These are phyloP conservation scores for Rana temporaria DNA, from an alignment of 2,113 vertebrate species.

Conservation along the genomic window DNA sequence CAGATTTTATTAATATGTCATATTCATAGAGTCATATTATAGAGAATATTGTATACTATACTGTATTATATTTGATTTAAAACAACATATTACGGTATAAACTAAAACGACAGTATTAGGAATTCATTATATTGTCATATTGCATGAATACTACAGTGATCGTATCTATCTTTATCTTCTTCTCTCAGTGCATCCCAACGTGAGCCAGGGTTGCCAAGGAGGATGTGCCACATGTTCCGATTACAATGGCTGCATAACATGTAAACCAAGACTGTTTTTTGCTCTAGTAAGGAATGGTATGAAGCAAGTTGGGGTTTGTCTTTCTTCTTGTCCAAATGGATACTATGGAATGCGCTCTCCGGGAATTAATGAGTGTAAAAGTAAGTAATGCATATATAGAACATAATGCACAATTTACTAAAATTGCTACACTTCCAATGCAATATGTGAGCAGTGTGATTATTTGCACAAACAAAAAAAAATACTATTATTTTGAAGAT, in stretches of 20 bases:
- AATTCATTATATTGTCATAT: too few species aligned
- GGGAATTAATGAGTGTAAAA: conserved; percentile 96
- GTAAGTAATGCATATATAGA: conserved; percentile 76
- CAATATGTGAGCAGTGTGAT: too few species aligned
- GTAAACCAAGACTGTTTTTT: conserved; percentile 96
- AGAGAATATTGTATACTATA: too few species aligned
- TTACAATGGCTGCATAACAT: conserved; percentile 97
- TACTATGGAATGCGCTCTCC: conserved; percentile 94
- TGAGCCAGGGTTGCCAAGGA: conserved; percentile 91
- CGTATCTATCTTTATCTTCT: conserved; percentile 43
- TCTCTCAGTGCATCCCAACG: conserved; percentile 83
- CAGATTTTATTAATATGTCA: too few species aligned
- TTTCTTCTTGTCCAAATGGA: conserved; percentile 93
- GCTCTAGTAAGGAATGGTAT: conserved; percentile 96
- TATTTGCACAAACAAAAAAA: too few species aligned
- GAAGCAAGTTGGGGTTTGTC: conserved; percentile 95
- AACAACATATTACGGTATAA: too few species aligned
- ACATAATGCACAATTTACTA: too few species aligned
- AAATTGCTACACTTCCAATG: too few species aligned
- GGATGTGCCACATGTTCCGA: conserved; percentile 97
- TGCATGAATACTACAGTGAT: neutral
- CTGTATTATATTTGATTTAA: too few species aligned
- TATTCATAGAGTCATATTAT: too few species aligned
- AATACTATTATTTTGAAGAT: too few species aligned
- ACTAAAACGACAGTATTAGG: too few species aligned